Base-by-base conservation (phyloP, 2,797 vertebrate species). In the Eulemur rubriventer region DNA sequence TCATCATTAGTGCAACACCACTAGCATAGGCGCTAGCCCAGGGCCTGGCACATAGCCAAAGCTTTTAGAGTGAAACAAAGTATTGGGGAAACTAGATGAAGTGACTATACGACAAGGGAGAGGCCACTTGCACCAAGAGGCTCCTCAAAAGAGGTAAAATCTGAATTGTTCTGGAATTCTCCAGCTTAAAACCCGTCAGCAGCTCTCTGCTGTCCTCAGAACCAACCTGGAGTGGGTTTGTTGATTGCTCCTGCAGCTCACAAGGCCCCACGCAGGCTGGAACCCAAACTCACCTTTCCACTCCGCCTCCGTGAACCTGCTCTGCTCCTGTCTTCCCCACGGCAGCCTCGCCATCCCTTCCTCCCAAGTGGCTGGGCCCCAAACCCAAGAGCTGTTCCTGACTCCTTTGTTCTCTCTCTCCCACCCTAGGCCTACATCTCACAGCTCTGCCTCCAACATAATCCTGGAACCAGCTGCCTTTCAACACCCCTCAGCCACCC, bases 1-100 rank as follows among this genome's bases (percentile, higher is more conserved):
- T n/a, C 33, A 18, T 67, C 2, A 26, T 33, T 30, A 22, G 20
- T 0, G 8, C 70, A 10, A 10, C 0, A 2, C 38, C 0, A 0
- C 28, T 2, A 24, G 46, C 1, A 4, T 7, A 17, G 43, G 43
- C 13, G 24, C 38, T 22, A 2, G 33, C 41, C 65, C 69, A 2
- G 52, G 22, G 59, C 33, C 18, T 5, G 1, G n/a, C 30, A 85
- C n/a, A 7, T 2, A 61, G 59, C 52, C 18, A 13, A 67, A 67
- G 13, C 6, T 41, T 69, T 78, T 17, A 22, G 33, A 86, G 33
- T 46, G 24, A 69, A 46, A 11, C 14, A 20, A 26, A 14, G 50
- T 41, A 75, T 5, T 22, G 18, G 70, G 50, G 79, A 84, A 48
- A 89, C 14, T 11, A 20, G 24, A 41, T 65, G 82, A 76, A 84